Percentiles rank a stretch among this genome's conserved stretches.
Evolutionary conservation across 2,797 vertebrate species (phyloP).

Genomic region (Heliangelus exortis): DNA sequence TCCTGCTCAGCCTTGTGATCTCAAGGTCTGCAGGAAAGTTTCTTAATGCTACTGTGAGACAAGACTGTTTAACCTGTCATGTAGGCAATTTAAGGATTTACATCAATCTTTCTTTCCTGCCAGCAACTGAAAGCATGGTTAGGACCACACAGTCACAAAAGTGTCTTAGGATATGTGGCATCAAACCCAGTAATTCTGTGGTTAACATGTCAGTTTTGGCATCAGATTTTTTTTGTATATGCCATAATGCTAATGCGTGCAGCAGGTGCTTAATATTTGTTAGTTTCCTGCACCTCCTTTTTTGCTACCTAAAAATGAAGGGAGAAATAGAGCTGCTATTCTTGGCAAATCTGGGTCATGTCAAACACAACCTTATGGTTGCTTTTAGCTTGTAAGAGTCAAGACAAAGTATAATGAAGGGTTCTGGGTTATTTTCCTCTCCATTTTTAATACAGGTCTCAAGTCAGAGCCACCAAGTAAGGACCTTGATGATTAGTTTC

Average conservation of each 20-base stretch:
- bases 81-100: slow-evolving; percentile 12
- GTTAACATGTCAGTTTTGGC: neutral
- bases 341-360: neutral
- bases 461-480: neutral
- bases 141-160: neutral
- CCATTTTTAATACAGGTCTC: neutral
- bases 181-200: neutral
- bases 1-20: slow-evolving; percentile 4
- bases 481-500: neutral
- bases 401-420: neutral
- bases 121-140: neutral
- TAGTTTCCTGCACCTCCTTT: neutral
- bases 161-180: neutral
- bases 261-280: neutral
- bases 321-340: neutral
- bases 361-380: neutral
- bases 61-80: neutral
- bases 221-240: neutral
- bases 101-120: neutral
- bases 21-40: neutral
- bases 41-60: neutral
- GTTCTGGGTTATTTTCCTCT: neutral
- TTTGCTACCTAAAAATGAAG: neutral
- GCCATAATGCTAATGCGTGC: neutral
- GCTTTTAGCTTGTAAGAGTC: neutral